Base-by-base conservation (phyloP, 2,797 vertebrate species). In the Darevskia mixta region DNA sequence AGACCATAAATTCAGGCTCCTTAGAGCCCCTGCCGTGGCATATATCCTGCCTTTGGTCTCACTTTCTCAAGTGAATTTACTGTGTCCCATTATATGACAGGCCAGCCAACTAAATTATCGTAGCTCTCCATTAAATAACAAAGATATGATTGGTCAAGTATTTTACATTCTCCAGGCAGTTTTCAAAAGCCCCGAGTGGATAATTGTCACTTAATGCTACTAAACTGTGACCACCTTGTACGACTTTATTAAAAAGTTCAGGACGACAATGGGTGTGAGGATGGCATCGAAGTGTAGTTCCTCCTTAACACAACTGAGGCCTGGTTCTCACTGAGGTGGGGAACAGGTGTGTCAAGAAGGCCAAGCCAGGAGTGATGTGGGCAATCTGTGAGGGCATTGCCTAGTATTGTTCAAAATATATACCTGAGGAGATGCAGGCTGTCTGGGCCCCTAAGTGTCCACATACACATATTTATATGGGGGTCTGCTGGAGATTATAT, bases 161-260 rank as follows among this genome's bases (percentile, higher is more conserved):
- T 91, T 93, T 95, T 93, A 94, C 89, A 94, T 96, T 95, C 92
- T 95, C 90, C 92, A 94, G 92, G 92, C 90, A 94, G 92, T 92
- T 95, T 95, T 91, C 89, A 91, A 95, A 96, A 92, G 58, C 88
- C 94, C 90, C 95, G 91, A 95, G 93, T 96, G 93, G 91, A 96
- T 96, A 96, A 96, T 94, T 96, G 90, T 93, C 95, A 95, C 92
- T 95, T 96, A 95, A 91, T 93, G 81, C 87, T 94, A 91, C 95
- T 95, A 95, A 96, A 95, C 82, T 87, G 86, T 93, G 73, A 87
- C 87, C 83, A 92, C 75, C 87, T 97, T 90, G n/a, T 79, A 83
- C 11, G 77, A 93, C 86, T 94, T 95, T 88, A 92, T 92, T 92
- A 86, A 75, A 86, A 96, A 96, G 83, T 95, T 95, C 87, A 76